These are phyloP conservation scores for Psix sp. DNA, from an alignment of 1,140 invertebrate genomes.

Conservation along the genomic window DNA sequence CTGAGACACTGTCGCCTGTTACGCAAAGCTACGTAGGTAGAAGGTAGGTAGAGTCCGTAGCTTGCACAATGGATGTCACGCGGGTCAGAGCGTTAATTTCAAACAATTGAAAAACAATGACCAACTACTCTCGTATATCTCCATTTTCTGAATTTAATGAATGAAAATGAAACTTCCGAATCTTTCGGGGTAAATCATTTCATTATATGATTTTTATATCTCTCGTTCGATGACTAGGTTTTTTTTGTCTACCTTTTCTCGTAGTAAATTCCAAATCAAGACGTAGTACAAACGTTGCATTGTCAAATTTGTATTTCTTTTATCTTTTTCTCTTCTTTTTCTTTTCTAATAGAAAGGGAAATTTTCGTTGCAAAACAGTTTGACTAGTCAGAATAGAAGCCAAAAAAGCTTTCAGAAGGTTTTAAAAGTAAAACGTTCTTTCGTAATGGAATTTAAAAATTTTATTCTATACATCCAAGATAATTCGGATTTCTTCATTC, in stretches of 20 bases:
- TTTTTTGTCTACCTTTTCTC: conserved; percentile 26
- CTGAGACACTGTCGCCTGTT: conserved; percentile 41
- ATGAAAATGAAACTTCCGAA: conserved; percentile 11
- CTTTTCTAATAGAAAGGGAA: conserved; percentile 4
- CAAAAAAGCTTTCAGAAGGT: too few relatives aligned
- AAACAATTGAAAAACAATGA: conserved; percentile 15
- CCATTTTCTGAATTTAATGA: conserved; percentile 5
- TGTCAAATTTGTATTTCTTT: too few relatives aligned
- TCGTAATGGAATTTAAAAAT: too few relatives aligned
- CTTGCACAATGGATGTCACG: conserved; percentile 49
- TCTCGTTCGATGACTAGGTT: conserved; percentile 15
- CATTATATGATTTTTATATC: neutral
- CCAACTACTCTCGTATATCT: conserved; percentile 25
- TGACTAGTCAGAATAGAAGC: neutral
- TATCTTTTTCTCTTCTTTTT: too few relatives aligned
- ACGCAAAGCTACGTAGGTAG: conserved; percentile 54
- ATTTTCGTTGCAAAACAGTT: conserved; percentile 25
- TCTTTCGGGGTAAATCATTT: conserved; percentile 13
- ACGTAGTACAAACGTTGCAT: conserved; percentile 8
- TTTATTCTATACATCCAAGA: too few relatives aligned
- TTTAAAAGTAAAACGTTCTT: too few relatives aligned
- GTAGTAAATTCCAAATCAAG: conserved; percentile 5
- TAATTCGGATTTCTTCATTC: too few relatives aligned
- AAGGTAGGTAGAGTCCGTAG: conserved; percentile 43
- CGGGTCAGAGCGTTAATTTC: conserved; percentile 19